phyloP scores from a whole-genome alignment of 2,888 invertebrate genomes.

The Dicyrtomina minuta region DNA sequence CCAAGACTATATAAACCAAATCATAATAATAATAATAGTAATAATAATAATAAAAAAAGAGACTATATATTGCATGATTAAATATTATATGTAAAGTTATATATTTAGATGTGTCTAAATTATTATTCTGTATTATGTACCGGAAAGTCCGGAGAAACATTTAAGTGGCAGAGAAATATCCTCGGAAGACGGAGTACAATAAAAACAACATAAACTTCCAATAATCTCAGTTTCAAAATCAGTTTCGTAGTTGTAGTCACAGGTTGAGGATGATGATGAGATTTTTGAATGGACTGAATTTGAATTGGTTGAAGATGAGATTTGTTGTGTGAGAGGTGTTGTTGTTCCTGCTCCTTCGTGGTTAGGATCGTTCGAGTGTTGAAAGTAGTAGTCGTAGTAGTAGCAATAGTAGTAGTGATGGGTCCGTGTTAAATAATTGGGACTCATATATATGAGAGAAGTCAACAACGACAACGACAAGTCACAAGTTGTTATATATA shows the following conservation, averaged over 20 bases:
- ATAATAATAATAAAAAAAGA: background rate
- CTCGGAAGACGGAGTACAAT: conserved; percentile 9
- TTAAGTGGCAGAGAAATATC: conserved; percentile 8
- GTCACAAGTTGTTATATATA: background rate
- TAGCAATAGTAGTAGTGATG: too few relatives aligned
- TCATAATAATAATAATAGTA: background rate
- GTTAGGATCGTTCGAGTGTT: too few relatives aligned
- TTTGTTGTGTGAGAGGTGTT: too few relatives aligned
- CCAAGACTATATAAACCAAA: background rate
- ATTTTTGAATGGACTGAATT: background rate
- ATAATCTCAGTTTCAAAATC: background rate
- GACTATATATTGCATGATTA: too few relatives aligned
- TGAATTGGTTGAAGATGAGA: background rate
- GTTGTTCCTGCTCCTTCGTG: too few relatives aligned
- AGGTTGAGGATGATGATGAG: background rate
- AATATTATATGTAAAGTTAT: too few relatives aligned
- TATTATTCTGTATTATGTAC: background rate
- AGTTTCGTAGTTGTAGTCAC: background rate
- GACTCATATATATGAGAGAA: conserved; percentile 2
- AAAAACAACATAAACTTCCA: conserved; percentile 12
- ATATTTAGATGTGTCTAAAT: too few relatives aligned
- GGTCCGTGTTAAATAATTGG: background rate
- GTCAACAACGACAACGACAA: background rate
- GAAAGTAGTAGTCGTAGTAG: too few relatives aligned
- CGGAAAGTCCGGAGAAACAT: conserved; percentile 25